These are phyloP conservation scores for Athene cunicularia DNA, from an alignment of 2,113 vertebrate species.

Conservation along the genomic window DNA sequence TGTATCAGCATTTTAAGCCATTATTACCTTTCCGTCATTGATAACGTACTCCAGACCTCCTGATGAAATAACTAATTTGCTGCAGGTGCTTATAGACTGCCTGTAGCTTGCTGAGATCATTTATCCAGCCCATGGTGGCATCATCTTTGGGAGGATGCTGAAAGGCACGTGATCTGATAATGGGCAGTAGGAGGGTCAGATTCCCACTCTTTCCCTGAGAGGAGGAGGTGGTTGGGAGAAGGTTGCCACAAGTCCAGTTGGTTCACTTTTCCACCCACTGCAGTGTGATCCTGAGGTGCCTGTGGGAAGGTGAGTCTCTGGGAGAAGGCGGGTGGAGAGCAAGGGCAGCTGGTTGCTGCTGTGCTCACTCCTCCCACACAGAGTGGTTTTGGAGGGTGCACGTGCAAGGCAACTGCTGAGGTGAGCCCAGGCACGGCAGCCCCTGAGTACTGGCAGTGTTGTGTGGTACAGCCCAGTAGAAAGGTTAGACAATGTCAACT, in stretches of 20 bases:
- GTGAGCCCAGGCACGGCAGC: fast-evolving
- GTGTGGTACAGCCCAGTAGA: neutral
- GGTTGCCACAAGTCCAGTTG: neutral
- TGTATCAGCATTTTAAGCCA: neutral
- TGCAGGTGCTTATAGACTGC: neutral
- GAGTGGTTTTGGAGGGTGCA: fast-evolving
- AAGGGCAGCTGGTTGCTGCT: fast-evolving
- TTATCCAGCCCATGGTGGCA: neutral
- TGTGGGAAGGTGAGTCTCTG: neutral
- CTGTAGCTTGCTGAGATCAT: neutral
- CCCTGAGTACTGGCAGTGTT: neutral
- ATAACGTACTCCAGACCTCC: neutral
- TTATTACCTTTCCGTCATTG: neutral
- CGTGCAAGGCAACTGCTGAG: fast-evolving
- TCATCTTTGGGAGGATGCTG: neutral
- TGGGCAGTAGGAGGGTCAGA: neutral
- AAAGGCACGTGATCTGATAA: neutral
- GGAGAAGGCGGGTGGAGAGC: fast-evolving
- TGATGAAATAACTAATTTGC: neutral
- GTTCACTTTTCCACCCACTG: fast-evolving
- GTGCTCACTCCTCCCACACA: fast-evolving
- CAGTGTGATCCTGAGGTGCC: neutral
- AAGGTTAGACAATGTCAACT: neutral
- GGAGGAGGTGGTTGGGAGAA: neutral
- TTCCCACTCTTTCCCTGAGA: fast-evolving